Percentiles rank a stretch among this genome's conserved stretches.
Conservation (phyloP, 2,113 vertebrate species). For the Tringa solitaria region DNA sequence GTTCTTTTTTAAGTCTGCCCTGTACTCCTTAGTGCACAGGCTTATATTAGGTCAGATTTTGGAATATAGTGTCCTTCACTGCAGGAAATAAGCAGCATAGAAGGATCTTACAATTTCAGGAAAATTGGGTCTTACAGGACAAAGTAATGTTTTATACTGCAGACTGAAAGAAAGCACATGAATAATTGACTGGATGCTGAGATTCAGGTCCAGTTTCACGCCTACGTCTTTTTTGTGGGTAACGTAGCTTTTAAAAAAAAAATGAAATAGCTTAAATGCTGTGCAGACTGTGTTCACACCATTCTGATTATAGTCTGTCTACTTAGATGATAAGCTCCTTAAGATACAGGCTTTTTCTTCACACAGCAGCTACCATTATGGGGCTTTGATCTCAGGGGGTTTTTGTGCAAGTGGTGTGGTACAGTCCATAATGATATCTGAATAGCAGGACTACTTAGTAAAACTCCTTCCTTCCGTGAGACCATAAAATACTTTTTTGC, state of each 20-base stretch:
- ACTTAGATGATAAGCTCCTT: background rate
- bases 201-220: background rate
- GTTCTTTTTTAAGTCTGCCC: background rate
- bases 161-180: background rate
- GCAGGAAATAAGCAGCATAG: background rate
- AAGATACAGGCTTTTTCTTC: background rate
- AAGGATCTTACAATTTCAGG: background rate
- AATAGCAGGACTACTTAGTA: background rate
- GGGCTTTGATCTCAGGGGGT: background rate
- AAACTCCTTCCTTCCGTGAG: background rate
- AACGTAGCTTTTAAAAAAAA: background rate
- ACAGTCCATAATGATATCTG: background rate
- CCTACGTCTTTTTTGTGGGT: background rate
- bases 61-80: background rate
- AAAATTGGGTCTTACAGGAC: background rate
- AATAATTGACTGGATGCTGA: background rate
- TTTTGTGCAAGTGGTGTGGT: background rate
- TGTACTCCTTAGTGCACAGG: background rate
- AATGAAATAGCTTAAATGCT: background rate
- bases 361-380: background rate
- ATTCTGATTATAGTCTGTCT: background rate
- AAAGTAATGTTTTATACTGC: background rate
- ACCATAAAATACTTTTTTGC: background rate
- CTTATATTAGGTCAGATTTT: background rate
- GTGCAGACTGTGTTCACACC: background rate